phyloP scores from a whole-genome alignment of 1,140 invertebrate species.

The Vollenhovia emeryi region DNA sequence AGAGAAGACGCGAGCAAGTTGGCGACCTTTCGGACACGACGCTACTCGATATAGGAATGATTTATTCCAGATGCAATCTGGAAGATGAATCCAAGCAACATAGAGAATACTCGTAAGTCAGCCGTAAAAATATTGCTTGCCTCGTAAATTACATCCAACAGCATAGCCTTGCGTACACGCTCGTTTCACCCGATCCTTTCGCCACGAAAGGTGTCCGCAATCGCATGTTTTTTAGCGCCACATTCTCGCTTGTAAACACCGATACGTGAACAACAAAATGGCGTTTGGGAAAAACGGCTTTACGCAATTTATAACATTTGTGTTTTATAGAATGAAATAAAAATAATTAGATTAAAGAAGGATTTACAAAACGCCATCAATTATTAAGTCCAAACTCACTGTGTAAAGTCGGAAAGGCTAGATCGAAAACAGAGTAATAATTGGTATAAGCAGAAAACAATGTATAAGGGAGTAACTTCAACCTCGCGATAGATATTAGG shows the following conservation, averaged over 20 bases:
- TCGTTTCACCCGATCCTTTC: slow-evolving; percentile 47
- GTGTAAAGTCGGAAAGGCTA: not conserved
- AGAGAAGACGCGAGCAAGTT: not conserved
- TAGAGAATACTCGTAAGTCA: slow-evolving; percentile 52
- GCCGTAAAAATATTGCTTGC: slow-evolving; percentile 61
- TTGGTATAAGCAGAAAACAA: not conserved
- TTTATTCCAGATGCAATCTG: slow-evolving; percentile 60
- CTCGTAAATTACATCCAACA: slow-evolving; percentile 76
- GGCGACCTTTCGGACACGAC: not conserved
- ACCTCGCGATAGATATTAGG: slow-evolving; percentile 40
- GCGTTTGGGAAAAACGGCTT: not conserved
- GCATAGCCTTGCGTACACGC: slow-evolving; percentile 56
- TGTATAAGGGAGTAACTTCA: not conserved
- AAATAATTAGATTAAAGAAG: not conserved
- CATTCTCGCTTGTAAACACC: slow-evolving; percentile 19
- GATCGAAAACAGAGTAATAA: not conserved
- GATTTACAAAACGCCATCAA: not conserved
- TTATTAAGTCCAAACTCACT: not conserved
- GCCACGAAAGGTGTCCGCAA: slow-evolving; percentile 35
- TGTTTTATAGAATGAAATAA: too few relatives aligned
- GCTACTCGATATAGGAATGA: slow-evolving; percentile 41
- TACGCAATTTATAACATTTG: not conserved
- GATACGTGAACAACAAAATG: slow-evolving; percentile 8
- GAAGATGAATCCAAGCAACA: slow-evolving; percentile 50
- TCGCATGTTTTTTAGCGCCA: slow-evolving; percentile 27